Evolutionary conservation across 2,113 vertebrate genomes (phyloP), one percentile per base, ranked within the genome.

Genomic region (Cephalopholis sonnerati): DNA sequence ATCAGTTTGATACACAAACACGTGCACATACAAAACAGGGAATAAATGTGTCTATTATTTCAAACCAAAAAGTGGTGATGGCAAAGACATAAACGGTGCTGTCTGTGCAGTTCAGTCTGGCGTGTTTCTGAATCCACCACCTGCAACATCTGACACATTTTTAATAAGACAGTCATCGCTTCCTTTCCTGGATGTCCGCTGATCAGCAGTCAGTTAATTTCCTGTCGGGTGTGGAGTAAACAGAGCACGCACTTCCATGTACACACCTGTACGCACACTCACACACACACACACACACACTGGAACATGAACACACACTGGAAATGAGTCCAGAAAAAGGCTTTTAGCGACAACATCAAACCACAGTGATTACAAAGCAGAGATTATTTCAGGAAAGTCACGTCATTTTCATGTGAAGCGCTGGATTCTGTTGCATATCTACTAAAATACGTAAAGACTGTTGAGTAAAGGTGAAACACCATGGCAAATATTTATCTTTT

Each of bases 191-290:
- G 63, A 73, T 75, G 77, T 74, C 64, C 65, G 70, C 77, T 74
- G 79, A 90, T 89, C 86, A 83, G 81, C 75, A 74, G 89, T 66
- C 62, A 51, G 62, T 90, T 93, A 80, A 92, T 93, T 89, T 93
- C 90, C 91, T 92, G 89, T 85, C 15, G 54, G 73, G 48, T 62
- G 71, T 74, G 69, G 36, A 25, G 67, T 61, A 79, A 80, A 66
- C 44, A 77, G 32, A 48, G 8, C 72, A 32, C 18, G 59, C 67
- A 22, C 58, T 22, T 10, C 1, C 20, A 24, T 1, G 1, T 22
- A 62, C 68, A 70, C 62, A 22, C 27, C 12, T 29, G 7, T 5
- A 12, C 32, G 13, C 74, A 10, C 58, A 17, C 63, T 20, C 58
- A 36, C 46, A 24, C 41, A 32, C 55, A 24, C 50, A 50, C 65